A percentile compares a stretch with the other conserved stretches of the same genome.
These are phyloP conservation scores for Mallotus villosus DNA, from an alignment of 2,797 vertebrate species.

Conservation along the genomic window DNA sequence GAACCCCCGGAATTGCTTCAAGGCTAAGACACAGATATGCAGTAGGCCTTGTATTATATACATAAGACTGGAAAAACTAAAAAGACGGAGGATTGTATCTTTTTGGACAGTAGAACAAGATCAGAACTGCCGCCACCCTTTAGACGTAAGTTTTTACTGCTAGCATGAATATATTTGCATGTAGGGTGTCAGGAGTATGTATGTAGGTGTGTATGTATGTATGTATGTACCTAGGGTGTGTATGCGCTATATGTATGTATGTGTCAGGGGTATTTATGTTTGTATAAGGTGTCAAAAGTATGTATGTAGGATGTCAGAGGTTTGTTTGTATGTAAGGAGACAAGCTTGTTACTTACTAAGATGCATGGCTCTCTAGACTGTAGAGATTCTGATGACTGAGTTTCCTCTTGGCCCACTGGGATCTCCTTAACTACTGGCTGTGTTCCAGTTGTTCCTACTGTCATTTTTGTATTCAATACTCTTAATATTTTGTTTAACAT, in stretches of 20 bases:
- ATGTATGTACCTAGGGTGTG: neutral
- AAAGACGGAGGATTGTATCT: slow-evolving; percentile 25
- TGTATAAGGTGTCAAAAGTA: slow-evolving; percentile 2
- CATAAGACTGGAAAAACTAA: slow-evolving; percentile 12
- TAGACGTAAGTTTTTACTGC: slow-evolving; percentile 23
- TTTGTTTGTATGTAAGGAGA: neutral
- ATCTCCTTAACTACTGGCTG: neutral
- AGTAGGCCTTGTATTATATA: too few relatives aligned
- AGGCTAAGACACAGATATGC: too few relatives aligned
- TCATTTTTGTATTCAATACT: too few relatives aligned
- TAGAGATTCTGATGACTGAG: slow-evolving; percentile 20
- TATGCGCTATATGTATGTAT: too few relatives aligned
- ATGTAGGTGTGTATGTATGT: neutral
- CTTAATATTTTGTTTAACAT: too few relatives aligned
- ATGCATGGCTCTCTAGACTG: slow-evolving; percentile 33
- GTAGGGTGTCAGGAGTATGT: slow-evolving; percentile 16
- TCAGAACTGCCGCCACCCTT: too few relatives aligned
- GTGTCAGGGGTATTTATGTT: neutral
- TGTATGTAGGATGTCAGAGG: slow-evolving; percentile 40
- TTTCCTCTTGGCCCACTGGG: neutral
- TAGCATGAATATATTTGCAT: slow-evolving; percentile 53
- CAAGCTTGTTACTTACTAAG: neutral
- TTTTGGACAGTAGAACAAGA: slow-evolving; percentile 13
- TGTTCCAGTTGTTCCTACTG: neutral
- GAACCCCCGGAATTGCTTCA: too few relatives aligned